Base-by-base conservation (phyloP, 1,140 invertebrate genomes). In the Dufourea novaeangliae region DNA sequence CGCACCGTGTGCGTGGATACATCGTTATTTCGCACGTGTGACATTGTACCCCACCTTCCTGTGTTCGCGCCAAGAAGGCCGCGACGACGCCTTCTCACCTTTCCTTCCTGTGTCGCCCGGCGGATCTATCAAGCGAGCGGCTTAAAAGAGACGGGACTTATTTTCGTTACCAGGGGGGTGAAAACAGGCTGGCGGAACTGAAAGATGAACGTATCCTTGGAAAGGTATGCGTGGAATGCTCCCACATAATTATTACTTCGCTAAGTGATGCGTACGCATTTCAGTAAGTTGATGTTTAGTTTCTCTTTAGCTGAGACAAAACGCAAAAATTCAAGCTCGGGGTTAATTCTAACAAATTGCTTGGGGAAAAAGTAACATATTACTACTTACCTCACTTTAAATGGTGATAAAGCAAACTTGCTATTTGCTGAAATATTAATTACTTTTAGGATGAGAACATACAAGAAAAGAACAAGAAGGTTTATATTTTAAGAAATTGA, bases 1-100 rank as follows among this genome's bases (percentile, higher is more conserved):
- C 27, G 7, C 27, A 10, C 14, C 0, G 17, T 5, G 27, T n/a
- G 41, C 44, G 29, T 50, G 7, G 39, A 32, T 75, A 69, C 62
- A 44, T 63, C 44, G 29, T 77, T 70, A 71, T 81, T 71, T 72
- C 44, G 61, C 50, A 34, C 29, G 50, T 6, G 7, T 27, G 50
- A 75, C 71, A 56, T 64, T 64, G 46, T 44, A 44, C 27, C 44
- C 17, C n/a, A n/a, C n/a, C n/a, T n/a, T n/a, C n/a, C 46, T 63
- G 29, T 14, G 34, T 27, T n/a, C 25, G 44, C 56, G 46, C 29
- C 2, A 14, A 22, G 25, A 41, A 50, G 59, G 32, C 59, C 20
- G 27, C 22, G 46, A 29, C n/a, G 11, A 52, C 20, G 22, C 27
- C 56, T 72, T 72, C 22, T 57, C 22, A 44, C 46, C 44, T 27